These are phyloP conservation scores for Nebria ingens DNA, from an alignment of 1,140 invertebrate genomes.

Conservation along the genomic window DNA sequence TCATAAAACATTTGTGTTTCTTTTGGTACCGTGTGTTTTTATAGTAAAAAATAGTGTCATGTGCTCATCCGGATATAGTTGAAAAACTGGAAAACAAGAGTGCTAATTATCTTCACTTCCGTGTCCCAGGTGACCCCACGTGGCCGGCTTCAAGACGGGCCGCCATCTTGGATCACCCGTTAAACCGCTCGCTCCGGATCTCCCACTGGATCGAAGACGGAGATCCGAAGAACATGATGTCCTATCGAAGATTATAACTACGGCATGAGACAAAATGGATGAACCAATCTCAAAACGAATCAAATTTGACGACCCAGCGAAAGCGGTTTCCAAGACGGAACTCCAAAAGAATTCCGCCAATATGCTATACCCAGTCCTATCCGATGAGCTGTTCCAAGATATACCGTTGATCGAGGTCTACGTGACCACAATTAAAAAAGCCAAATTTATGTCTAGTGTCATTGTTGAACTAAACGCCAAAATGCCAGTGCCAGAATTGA, in stretches of 20 bases:
- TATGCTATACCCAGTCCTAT: slow-evolving; percentile 35
- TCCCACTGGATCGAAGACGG: not conserved
- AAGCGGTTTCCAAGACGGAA: not conserved
- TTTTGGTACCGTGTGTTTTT: too few relatives aligned
- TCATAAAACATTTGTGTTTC: too few relatives aligned
- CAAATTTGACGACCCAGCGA: not conserved
- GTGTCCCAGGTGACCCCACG: slow-evolving; percentile 2
- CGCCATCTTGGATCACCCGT: not conserved
- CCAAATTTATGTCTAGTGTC: slow-evolving; percentile 50
- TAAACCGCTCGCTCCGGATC: not conserved
- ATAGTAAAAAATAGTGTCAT: too few relatives aligned
- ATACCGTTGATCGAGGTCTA: slow-evolving; percentile 46
- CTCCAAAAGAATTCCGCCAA: not conserved
- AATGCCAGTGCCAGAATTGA: slow-evolving; percentile 46
- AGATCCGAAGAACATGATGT: too few relatives aligned
- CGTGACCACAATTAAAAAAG: slow-evolving; percentile 45
- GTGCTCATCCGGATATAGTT: not conserved
- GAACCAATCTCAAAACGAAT: not conserved
- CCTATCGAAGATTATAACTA: too few relatives aligned
- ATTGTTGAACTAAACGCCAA: slow-evolving; percentile 46
- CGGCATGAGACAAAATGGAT: slow-evolving; percentile 6
- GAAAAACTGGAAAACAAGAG: not conserved
- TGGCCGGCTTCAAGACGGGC: not conserved
- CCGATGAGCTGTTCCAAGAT: slow-evolving; percentile 39
- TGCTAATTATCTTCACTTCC: slow-evolving; percentile 6